Evolutionary conservation across 1,140 invertebrate genomes (phyloP).

Genomic region (Drosophila parvula): DNA sequence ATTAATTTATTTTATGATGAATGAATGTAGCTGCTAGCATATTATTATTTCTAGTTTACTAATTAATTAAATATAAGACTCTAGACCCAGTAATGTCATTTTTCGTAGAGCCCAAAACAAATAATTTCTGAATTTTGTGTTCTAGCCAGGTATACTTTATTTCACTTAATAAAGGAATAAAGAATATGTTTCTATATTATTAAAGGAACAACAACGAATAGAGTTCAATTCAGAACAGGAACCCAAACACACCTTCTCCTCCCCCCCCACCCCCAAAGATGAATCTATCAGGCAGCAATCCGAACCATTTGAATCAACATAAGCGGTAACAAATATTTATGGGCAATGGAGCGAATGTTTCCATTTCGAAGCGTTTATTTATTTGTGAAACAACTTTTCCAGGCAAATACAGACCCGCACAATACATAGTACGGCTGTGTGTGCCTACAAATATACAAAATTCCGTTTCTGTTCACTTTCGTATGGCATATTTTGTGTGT

Average conservation of each 20-base stretch:
- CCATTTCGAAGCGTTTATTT: conserved; percentile 61
- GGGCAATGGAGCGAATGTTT: conserved; percentile 62
- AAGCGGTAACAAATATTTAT: conserved; percentile 68
- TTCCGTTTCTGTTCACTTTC: conserved; percentile 35
- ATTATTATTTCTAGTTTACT: neutral
- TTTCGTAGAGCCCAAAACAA: neutral
- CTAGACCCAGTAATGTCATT: too few relatives aligned
- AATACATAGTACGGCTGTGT: conserved; percentile 41
- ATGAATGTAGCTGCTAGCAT: neutral
- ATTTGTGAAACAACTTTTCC: conserved; percentile 50
- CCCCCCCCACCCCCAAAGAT: neutral
- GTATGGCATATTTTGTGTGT: conserved; percentile 36
- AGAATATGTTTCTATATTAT: too few relatives aligned
- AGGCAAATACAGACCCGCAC: conserved; percentile 41
- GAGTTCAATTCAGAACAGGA: neutral
- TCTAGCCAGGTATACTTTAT: neutral
- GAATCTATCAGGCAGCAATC: conserved; percentile 43
- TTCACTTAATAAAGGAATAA: neutral
- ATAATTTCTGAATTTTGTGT: neutral
- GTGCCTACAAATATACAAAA: conserved; percentile 59
- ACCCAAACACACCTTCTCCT: neutral
- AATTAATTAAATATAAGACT: neutral
- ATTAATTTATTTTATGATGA: neutral
- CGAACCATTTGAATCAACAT: conserved; percentile 75
- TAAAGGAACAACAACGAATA: neutral